Evolutionary conservation across 2,113 vertebrate species (phyloP).

Genomic region (Polypterus bichir): DNA sequence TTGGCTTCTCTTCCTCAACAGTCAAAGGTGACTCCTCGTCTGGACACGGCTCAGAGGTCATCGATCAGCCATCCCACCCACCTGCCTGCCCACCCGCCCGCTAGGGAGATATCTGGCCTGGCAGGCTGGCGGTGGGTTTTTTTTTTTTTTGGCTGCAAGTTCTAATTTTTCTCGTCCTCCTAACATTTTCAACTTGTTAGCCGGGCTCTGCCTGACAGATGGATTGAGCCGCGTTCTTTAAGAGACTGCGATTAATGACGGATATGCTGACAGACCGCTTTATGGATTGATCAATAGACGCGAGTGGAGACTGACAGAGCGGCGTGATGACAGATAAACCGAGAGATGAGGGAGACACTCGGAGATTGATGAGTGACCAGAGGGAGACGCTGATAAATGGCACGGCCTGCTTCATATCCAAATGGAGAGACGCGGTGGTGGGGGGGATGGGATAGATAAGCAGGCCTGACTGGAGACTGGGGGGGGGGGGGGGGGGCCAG

Average conservation of each 20-base stretch:
- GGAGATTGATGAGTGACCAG: neutral
- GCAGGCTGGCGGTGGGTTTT: neutral
- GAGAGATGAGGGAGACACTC: constrained; percentile 5
- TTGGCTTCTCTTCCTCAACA: too few species aligned
- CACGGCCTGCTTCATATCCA: neutral
- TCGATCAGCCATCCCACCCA: too few species aligned
- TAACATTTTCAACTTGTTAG: too few species aligned
- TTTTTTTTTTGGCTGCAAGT: neutral
- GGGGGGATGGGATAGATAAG: too few species aligned
- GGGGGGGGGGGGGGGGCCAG: too few species aligned
- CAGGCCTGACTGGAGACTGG: too few species aligned
- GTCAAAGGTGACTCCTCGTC: too few species aligned
- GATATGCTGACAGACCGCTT: constrained; percentile 6
- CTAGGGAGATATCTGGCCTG: too few species aligned
- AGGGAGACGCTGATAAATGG: constrained; percentile 1
- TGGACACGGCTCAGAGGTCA: too few species aligned
- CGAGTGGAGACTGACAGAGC: neutral
- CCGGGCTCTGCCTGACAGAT: constrained; percentile 1
- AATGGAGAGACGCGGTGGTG: too few species aligned
- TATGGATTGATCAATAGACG: constrained; percentile 4
- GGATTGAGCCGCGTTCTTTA: neutral
- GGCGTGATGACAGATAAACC: neutral
- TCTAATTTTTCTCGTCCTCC: too few species aligned
- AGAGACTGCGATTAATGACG: constrained; percentile 9
- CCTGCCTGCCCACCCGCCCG: too few species aligned